Base-by-base conservation (phyloP, 1,140 invertebrate genomes). In the Brachionus asplanchnoidis region DNA sequence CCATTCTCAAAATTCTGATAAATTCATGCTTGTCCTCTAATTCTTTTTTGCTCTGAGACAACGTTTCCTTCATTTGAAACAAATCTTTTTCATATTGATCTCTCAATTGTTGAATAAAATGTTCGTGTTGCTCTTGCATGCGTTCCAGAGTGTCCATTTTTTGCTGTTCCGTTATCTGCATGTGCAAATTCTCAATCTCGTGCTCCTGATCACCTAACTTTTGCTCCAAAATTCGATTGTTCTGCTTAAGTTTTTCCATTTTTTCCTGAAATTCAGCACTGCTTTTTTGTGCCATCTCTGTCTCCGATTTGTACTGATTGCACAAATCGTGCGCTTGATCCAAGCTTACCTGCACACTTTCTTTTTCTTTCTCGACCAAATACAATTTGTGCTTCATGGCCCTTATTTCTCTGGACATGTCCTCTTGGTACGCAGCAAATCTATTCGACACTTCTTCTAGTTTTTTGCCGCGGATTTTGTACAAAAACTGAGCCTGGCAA, bases 271-370 rank as follows among this genome's bases (percentile, higher is more conserved):
- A 20, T 20, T 82, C 79, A 60, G n/a, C 53, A 28, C 79, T 42
- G 14, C 23, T 46, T 42, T 68, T 60, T 68, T 44, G n/a, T 3
- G 79, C 40, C 14, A 9, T 12, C 7, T 82, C 79, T 20, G 53
- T 46, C 12, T 82, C 79, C 3, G 53, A 20, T 82, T 68, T 60
- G 40, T 82, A 82, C 20, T 82, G 53, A 46, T 68, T 82, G 40
- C 79, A 82, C 53, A 82, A 68, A 17, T 82, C 79, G 65, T 82
- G 79, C 28, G 53, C 79, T 40, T 82, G 79, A 9, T 82, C 79
- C n/a, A 82, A 68, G 66, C 79, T 82, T 20, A 68, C 79, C 12
- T 82, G 79, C 4, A 65, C 53, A 46, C 79, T 82, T 9, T 82
- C 79, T 40, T 46, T 60, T 28, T 82, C 79, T 68, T 82, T 82